Percentiles rank a stretch among this genome's conserved stretches.
Conservation (phyloP, 2,113 vertebrate genomes). For the Dryoscopus gambensis region DNA sequence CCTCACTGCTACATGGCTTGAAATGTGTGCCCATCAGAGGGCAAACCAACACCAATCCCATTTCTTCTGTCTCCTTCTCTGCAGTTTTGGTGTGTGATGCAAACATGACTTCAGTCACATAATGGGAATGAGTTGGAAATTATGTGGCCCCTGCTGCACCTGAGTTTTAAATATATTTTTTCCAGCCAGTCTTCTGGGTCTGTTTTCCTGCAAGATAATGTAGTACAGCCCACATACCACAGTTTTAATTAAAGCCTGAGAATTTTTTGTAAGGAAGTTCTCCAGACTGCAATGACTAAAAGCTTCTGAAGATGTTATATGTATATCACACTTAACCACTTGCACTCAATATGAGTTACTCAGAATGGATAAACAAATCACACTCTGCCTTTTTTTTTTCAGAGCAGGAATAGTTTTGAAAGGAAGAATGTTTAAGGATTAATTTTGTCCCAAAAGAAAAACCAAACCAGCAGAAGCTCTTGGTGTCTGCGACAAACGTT, state of each 20-base stretch:
- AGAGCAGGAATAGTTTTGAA: neutral
- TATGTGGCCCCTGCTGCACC: neutral
- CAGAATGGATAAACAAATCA: neutral
- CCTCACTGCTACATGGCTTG: neutral
- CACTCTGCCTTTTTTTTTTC: neutral
- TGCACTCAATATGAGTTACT: neutral
- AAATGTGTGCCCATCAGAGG: neutral
- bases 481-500: neutral
- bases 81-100: fast-evolving
- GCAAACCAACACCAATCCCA: neutral
- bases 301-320: neutral
- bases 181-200: neutral
- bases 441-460: neutral
- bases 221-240: neutral
- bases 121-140: neutral
- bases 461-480: neutral
- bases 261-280: neutral
- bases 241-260: neutral
- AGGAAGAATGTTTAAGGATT: neutral
- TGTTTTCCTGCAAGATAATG: neutral
- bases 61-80: neutral
- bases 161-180: neutral
- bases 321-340: neutral
- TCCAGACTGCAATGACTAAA: neutral
- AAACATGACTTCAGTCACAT: neutral